Base-by-base conservation (phyloP, 2,113 vertebrate species). In the Mixornis gularis region DNA sequence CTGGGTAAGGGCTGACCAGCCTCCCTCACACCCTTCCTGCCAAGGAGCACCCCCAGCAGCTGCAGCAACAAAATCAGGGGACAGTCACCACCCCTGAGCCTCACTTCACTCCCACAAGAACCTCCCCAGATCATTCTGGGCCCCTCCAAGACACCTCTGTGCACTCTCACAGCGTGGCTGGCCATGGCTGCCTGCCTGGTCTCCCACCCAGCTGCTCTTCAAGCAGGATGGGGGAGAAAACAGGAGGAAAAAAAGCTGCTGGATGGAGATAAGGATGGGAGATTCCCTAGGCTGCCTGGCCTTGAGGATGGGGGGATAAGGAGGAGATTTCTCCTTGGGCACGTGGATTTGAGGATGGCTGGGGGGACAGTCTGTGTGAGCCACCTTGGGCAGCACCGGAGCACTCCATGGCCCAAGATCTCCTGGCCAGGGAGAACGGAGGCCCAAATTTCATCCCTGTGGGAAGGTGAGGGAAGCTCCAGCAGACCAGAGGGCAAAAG, bases 341-440 rank as follows among this genome's bases (percentile, higher is more conserved):
- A 3, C 3, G 1, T 20, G 34, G 48, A 8, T 32, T 24, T 12
- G 2, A 38, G 48, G 48, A 32, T 19, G 16, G 30, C 18, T 44
- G 16, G 5, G 7, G 2, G 6, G 1, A 7, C 17, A 32, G 18
- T 30, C 36, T 27, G 7, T 0, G 1, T 25, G 62, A 86, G 22
- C 15, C 4, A 2, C 21, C 40, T 56, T 36, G 24, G 49, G 53
- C 59, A 80, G 59, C 20, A 48, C 0, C 5, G n/a, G 34, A 38
- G 17, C 48, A 38, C 21, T 41, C 32, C 8, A 4, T 0, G 3
- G 6, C 32, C 36, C 43, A 34, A 71, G 17, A n/a, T n/a, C n/a
- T 38, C 18, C 49, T 20, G 26, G 32, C 19, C 19, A 5, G 56
- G 69, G 36, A 70, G 36, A 79, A 48, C 0, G 8, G n/a, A 29